These are phyloP conservation scores for Ophraella communa DNA, from an alignment of 2,888 invertebrate species.

Conservation along the genomic window DNA sequence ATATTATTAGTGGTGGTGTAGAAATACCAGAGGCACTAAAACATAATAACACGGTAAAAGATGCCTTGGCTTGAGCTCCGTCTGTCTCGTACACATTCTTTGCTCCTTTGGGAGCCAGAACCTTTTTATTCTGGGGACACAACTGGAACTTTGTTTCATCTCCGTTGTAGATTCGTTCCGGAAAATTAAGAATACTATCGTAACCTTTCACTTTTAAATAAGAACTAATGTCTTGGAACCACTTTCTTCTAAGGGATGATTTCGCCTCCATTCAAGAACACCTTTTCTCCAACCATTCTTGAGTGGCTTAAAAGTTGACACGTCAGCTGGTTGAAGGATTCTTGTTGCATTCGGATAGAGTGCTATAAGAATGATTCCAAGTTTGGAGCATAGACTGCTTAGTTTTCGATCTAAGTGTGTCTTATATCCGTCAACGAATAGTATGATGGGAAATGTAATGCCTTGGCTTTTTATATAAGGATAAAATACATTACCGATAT, in stretches of 20 bases:
- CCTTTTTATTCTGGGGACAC: too few species aligned
- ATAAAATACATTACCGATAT: slow-evolving; percentile 24
- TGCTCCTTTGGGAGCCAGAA: too few species aligned
- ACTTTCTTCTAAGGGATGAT: slow-evolving; percentile 32
- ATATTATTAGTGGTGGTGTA: slow-evolving; percentile 18
- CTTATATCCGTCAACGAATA: too few species aligned
- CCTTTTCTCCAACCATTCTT: slow-evolving; percentile 45
- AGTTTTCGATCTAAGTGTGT: too few species aligned
- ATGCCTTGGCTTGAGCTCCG: not conserved
- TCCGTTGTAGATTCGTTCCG: too few species aligned
- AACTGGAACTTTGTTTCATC: too few species aligned
- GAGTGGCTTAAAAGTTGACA: slow-evolving; percentile 44
- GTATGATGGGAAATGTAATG: too few species aligned
- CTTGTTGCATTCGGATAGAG: slow-evolving; percentile 46
- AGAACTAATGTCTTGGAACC: too few species aligned
- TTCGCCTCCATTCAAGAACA: slow-evolving; percentile 46
- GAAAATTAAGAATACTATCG: too few species aligned
- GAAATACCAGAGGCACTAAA: not conserved
- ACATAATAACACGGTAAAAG: slow-evolving; percentile 16
- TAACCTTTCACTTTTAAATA: too few species aligned
- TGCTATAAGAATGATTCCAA: slow-evolving; percentile 45
- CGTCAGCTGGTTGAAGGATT: slow-evolving; percentile 37
- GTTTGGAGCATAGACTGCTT: too few species aligned
- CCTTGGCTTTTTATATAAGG: slow-evolving; percentile 9
- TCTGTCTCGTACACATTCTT: slow-evolving; percentile 24